Evolutionary conservation across 2,113 vertebrate genomes (phyloP), one percentile per base, ranked within the genome.

Genomic region (Chaetura pelagica): DNA sequence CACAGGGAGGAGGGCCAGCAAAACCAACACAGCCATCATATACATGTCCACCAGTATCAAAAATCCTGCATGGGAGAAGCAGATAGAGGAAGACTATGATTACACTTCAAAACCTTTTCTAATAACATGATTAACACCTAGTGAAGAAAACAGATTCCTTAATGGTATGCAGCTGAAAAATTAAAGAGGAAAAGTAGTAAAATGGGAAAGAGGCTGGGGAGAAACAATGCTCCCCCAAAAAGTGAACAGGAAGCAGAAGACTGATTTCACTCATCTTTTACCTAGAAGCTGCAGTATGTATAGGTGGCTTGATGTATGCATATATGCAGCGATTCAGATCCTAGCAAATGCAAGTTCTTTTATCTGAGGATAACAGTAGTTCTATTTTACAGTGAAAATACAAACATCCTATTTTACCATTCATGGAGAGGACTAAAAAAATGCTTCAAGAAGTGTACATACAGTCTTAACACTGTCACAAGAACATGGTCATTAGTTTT

Each of bases 211-310:
- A 84, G n/a, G 46, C 34, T 87, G 59, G 21, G 87, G 13, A 82
- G 30, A 80, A 87, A 61, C 21, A 86, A 21, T 7, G 9, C 7
- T 48, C 7, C 26, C 26, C 5, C 6, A 14, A 66, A 84, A 94
- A 71, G 12, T 3, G 1, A 48, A 55, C 5, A 46, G 52, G 51
- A 87, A 78, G 38, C 48, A 78, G n/a, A 81, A 51, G 30, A 62
- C 9, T 62, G 30, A 71, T 63, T 84, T 67, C 79, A 75, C 35
- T 84, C 29, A 44, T 84, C 34, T 87, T 94, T 62, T 71, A 44
- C 20, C 32, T 87, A 12, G 4, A 93, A 78, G 21, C 0, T 87
- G 27, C 55, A 77, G 10, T 64, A 68, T 7, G 12, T 52, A 29
- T 27, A 44, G 6, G 17, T 62, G 40, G 12, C 35, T 74, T 67